Conservation (phyloP, 2,888 invertebrate species). For the Eupithecia insigniata region DNA sequence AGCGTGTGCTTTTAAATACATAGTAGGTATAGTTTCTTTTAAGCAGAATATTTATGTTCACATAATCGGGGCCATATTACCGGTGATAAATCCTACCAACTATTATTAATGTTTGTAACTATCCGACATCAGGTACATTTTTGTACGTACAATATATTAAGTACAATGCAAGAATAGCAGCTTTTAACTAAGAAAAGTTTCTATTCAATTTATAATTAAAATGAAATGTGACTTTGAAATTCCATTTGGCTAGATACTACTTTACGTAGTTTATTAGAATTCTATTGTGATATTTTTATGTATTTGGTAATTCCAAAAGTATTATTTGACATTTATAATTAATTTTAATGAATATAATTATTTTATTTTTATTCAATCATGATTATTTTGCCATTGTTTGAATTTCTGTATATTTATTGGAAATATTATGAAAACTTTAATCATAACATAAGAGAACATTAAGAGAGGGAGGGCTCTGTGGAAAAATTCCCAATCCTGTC, state of each 20-base stretch:
- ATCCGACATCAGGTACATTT: constrained; percentile 12
- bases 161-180: not conserved
- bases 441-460: not conserved
- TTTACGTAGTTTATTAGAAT: constrained; percentile 19
- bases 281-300: constrained; percentile 38
- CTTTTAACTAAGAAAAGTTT: not conserved
- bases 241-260: constrained; percentile 19
- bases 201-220: not conserved
- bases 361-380: constrained; percentile 16
- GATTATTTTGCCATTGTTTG: constrained; percentile 8
- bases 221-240: constrained; percentile 7
- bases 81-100: constrained; percentile 55
- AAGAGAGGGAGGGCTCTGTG: too few relatives aligned
- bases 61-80: constrained; percentile 64
- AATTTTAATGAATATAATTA: constrained; percentile 23
- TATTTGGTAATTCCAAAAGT: constrained; percentile 38
- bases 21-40: constrained; percentile 38
- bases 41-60: constrained; percentile 53
- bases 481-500: too few relatives aligned
- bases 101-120: not conserved
- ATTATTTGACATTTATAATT: constrained; percentile 40
- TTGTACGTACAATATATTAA: not conserved
- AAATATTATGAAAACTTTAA: not conserved
- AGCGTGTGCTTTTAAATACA: constrained; percentile 37
- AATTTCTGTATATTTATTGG: not conserved